Conservation (phyloP, 2,888 invertebrate species). For the Netelia inedita region DNA sequence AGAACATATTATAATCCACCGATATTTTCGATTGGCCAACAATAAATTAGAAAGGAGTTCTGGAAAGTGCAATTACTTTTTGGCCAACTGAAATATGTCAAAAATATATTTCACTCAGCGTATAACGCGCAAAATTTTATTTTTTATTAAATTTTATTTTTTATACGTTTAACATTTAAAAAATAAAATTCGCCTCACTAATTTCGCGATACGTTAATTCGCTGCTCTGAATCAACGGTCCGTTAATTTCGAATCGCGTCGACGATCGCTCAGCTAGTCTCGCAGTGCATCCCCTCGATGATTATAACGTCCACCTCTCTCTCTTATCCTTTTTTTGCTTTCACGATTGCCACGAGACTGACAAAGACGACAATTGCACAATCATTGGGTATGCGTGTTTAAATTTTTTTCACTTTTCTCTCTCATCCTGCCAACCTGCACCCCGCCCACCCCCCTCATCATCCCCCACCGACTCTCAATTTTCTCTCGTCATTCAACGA, state of each 20-base stretch:
- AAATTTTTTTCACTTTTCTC: background rate
- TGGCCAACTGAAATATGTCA: too few species aligned
- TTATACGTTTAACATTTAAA: background rate
- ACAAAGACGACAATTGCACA: background rate
- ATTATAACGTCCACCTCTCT: slow-evolving; percentile 49
- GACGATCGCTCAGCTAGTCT: slow-evolving; percentile 54
- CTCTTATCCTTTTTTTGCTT: background rate
- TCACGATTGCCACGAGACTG: background rate
- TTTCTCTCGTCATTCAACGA: slow-evolving; percentile 34
- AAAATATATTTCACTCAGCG: background rate
- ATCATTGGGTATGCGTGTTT: background rate
- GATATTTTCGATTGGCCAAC: too few species aligned
- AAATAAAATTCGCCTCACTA: slow-evolving; percentile 10
- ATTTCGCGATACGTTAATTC: slow-evolving; percentile 54
- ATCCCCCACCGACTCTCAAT: background rate
- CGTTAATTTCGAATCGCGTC: slow-evolving; percentile 58
- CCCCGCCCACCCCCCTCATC: background rate
- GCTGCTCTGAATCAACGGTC: slow-evolving; percentile 52
- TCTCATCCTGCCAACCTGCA: background rate
- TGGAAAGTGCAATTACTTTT: too few species aligned
- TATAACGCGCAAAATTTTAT: background rate
- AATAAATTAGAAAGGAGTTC: too few species aligned
- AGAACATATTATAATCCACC: too few species aligned
- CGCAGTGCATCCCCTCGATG: slow-evolving; percentile 35
- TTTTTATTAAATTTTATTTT: too few species aligned